Evolutionary conservation across 2,888 invertebrate genomes (phyloP), one percentile per base, ranked within the genome.

Genomic region (Hemistola chrysoprasaria): DNA sequence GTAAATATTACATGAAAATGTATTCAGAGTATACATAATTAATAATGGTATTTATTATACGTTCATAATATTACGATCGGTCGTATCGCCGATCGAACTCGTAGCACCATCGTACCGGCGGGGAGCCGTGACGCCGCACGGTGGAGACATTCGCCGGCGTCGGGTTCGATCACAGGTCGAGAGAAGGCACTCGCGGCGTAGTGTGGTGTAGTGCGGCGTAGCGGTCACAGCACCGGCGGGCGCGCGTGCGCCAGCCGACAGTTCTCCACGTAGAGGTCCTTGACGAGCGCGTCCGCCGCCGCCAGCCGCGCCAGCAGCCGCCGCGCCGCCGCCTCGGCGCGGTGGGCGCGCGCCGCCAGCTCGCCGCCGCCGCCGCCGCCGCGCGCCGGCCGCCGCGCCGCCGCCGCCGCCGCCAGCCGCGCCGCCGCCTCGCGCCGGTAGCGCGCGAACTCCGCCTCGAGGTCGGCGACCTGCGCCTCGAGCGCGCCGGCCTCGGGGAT

Each of bases 191-290:
- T 11, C 11, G 24, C 16, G 8, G 8, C n/a, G n/a, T n/a, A n/a
- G n/a, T n/a, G 34, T 7, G 22, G 11, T 8, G 34, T 5, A 5
- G 22, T 3, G 2, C 11, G 21, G 26, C n/a, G 25, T 10, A 8
- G 35, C 11, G 22, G 22, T 23, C 20, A 25, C 28, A 22, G 30
- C 16, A 23, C 21, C 30, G 4, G 33, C 29, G 37, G 36, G 24
- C 40, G 32, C 29, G 27, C 47, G 60, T 72, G 65, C 54, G 68
- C 69, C 36, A 96, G 90, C 74, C 94, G 93, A 36, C 95, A 93
- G 85, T 96, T 96, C 81, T 96, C 96, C 33, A 95, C 92, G 80
- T 94, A 96, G 47, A 97, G 89, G 66, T 96, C 95, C 82, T 95
- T 95, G 10, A 95, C 93, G 28, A 95, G 87, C 61, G 94, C 73